Base-by-base conservation (phyloP, 2,888 invertebrate species). In the Acrobasis repandana region DNA sequence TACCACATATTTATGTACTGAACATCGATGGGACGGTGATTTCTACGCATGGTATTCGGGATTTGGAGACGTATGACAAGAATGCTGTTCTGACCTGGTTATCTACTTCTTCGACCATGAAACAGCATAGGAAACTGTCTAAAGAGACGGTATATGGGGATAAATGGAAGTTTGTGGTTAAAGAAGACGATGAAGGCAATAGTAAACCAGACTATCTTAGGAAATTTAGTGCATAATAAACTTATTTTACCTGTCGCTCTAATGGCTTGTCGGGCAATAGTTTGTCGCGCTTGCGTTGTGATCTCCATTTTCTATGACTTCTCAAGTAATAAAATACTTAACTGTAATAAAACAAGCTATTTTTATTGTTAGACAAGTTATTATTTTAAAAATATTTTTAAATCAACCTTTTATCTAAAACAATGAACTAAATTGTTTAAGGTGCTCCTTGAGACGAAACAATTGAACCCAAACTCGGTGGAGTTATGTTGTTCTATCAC, bases 51-150 rank as follows among this genome's bases (percentile, higher is more conserved):
- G 91, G 85, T 0, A 75, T 88, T 6, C 11, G 71, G 43, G 91
- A 92, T 72, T 69, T 92, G 34, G 84, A 88, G 52, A 58, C 67
- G 46, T 83, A 87, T 63, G 87, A 86, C 0, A 86, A 84, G 59
- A 90, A 92, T 68, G 89, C 89, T 0, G 60, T 90, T 0, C 74
- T 91, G 38, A 76, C 85, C 14, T 91, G 91, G 91, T 60, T 90
- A 1, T 76, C 83, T 0, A 76, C 77, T 4, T 62, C 76, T 0
- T 67, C 76, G 0, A 63, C 68, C 0, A 62, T 65, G 3, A 77
- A 75, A 20, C 73, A 59, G 8, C 68, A 74, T 9, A 78, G 88
- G 36, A 75, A 71, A 16, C 67, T 85, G 47, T 79, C 73, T 33
- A 77, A 74, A 14, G 90, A 90, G 6, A 33, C 58, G 0, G 76